Evolutionary conservation across 2,888 invertebrate species (phyloP).

Genomic region (Oligia strigilis): DNA sequence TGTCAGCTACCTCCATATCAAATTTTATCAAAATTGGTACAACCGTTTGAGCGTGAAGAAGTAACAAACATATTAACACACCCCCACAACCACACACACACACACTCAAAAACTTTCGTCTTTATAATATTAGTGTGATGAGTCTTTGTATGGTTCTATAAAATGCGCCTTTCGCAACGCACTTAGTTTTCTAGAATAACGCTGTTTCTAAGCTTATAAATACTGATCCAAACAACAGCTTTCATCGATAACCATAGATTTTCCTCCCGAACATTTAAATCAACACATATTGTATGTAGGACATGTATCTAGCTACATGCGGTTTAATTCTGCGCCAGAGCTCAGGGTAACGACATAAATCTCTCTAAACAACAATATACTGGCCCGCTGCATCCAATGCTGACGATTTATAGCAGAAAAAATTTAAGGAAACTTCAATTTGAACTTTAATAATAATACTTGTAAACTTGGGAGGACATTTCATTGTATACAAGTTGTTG

Average conservation of each 20-base stretch:
- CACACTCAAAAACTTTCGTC: too few relatives aligned
- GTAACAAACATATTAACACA: too few relatives aligned
- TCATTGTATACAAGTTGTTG: background rate
- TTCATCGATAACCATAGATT: conserved; percentile 25
- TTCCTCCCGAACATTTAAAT: conserved; percentile 19
- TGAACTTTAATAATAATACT: conserved; percentile 11
- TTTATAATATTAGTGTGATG: too few relatives aligned
- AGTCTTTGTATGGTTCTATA: background rate
- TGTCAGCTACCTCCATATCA: too few relatives aligned
- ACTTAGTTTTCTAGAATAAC: background rate
- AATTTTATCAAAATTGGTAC: too few relatives aligned
- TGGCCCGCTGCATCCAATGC: conserved; percentile 60
- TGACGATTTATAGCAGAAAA: conserved; percentile 59
- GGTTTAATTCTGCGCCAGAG: conserved; percentile 70
- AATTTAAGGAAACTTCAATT: conserved; percentile 46
- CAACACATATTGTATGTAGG: conserved; percentile 28
- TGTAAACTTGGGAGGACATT: background rate
- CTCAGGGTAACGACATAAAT: conserved; percentile 69
- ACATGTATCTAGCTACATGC: conserved; percentile 33
- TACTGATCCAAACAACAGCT: background rate
- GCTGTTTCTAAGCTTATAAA: background rate
- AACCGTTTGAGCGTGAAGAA: too few relatives aligned
- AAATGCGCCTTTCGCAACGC: background rate
- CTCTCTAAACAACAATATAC: conserved; percentile 74
- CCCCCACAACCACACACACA: too few relatives aligned